Percentiles rank a stretch among this genome's conserved stretches.
Evolutionary conservation across 2,888 invertebrate genomes (phyloP).

Genomic region (Drosophila birchii): DNA sequence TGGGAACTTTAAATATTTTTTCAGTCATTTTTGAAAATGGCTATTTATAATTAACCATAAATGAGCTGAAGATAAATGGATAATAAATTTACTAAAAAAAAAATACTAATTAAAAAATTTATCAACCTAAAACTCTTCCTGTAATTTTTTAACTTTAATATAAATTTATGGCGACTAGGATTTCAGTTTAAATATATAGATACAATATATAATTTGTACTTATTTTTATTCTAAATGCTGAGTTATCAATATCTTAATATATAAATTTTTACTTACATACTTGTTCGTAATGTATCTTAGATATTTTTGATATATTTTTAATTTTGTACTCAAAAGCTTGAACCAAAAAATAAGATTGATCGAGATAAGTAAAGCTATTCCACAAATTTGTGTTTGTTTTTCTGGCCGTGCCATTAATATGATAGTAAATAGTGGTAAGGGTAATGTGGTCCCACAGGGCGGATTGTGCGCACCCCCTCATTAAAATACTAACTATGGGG

Average conservation of each 20-base stretch:
- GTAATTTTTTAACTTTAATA: neutral
- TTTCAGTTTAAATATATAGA: neutral
- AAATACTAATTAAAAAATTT: neutral
- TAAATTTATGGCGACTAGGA: neutral
- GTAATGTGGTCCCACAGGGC: neutral
- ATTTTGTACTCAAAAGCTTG: neutral
- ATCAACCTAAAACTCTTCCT: neutral
- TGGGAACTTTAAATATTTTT: neutral
- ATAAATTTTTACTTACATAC: neutral
- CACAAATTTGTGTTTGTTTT: neutral
- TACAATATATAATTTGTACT: neutral
- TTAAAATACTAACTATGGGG: neutral
- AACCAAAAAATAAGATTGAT: neutral
- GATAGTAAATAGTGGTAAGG: neutral
- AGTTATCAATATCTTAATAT: no score
- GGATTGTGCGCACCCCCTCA: conserved; percentile 5
- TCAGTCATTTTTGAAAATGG: neutral
- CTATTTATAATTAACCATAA: neutral
- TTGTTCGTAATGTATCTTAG: neutral
- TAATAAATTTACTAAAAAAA: neutral
- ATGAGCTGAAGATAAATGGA: neutral
- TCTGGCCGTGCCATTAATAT: neutral
- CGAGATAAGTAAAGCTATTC: no score
- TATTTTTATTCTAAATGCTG: no score
- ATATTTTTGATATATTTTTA: neutral